Base-by-base conservation (phyloP, 2,797 vertebrate genomes). In the Anabas testudineus region DNA sequence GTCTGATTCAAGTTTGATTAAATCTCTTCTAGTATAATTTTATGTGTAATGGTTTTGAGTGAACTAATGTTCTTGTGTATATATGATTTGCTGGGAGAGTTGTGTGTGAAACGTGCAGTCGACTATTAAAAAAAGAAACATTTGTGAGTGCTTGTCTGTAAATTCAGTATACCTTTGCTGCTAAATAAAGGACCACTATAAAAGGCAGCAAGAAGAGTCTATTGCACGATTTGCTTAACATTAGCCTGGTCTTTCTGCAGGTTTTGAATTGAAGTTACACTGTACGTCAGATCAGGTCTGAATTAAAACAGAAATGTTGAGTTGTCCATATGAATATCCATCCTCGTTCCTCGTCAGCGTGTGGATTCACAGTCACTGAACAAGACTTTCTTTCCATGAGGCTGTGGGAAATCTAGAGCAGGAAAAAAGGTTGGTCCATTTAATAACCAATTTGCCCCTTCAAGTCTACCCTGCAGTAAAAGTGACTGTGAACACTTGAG, bases 381-480 rank as follows among this genome's bases (percentile, higher is more conserved):
- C 21, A 47, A 43, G 39, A 22, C 42, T 63, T 62, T 78, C 56
- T 53, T 57, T 74, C 54, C 32, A 54, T 41, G 54, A 63, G 30
- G 63, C 76, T 39, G 49, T 74, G 43, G 49, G 16, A 57, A 74
- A 55, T 54, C 64, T 28, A 7, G 42, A 89, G 72, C 76, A 79
- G 76, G 82, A 73, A 68, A 88, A 71, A 89, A 63, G 80, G 81
- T 42, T 2, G 32, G 10, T 52, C 65, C n/a, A 14, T 83, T 80
- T 71, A 45, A 76, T 83, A 92, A 89, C 82, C 84, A 72, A 63
- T 78, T 81, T 51, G 19, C 58, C 72, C 45, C 81, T 86, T 78
- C 72, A 70, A 89, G 84, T 81, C 78, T 64, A 67, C 55, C 54
- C 84, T 82, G 74, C 86, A 88, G 90, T 59, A 66, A 85, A 56